Conservation (phyloP, 2,888 invertebrate species). For the Galeruca laticollis region DNA sequence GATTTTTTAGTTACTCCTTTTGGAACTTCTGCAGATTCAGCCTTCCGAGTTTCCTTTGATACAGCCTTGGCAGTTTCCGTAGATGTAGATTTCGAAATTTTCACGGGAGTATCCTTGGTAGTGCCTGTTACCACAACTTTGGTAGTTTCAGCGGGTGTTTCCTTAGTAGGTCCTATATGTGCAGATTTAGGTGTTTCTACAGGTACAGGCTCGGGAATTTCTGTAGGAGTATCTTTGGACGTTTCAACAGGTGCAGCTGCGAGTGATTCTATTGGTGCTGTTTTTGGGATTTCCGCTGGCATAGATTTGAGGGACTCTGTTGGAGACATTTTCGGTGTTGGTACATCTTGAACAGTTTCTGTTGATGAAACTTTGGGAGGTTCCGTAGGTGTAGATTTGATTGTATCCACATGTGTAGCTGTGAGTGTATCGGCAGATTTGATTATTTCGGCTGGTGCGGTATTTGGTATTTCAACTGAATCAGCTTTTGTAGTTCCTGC, state of each 20-base stretch:
- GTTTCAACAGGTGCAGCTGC: slow-evolving; percentile 14
- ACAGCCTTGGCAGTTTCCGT: slow-evolving; percentile 16
- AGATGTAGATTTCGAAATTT: slow-evolving; percentile 6
- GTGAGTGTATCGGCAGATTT: slow-evolving; percentile 45
- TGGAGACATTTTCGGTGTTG: slow-evolving; percentile 42
- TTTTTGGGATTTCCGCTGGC: not conserved
- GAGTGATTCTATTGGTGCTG: not conserved
- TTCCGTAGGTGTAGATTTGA: slow-evolving; percentile 32
- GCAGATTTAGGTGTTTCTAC: slow-evolving; percentile 31
- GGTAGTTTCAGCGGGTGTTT: not conserved
- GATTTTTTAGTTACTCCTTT: slow-evolving; percentile 22
- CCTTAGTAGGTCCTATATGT: slow-evolving; percentile 18
- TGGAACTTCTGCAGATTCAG: not conserved
- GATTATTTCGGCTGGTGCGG: not conserved
- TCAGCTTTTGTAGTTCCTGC: too few relatives aligned
- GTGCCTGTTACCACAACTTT: slow-evolving; percentile 39
- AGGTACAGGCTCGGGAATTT: slow-evolving; percentile 10
- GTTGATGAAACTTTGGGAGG: slow-evolving; percentile 45
- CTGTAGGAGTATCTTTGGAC: not conserved
- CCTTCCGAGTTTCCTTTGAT: slow-evolving; percentile 52
- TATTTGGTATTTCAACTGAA: too few relatives aligned
- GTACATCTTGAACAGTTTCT: slow-evolving; percentile 46
- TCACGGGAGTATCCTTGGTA: slow-evolving; percentile 49
- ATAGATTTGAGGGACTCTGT: slow-evolving; percentile 6
- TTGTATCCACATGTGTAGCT: not conserved